Conservation (phyloP, 2,797 vertebrate genomes). For the Eulemur rubriventer region DNA sequence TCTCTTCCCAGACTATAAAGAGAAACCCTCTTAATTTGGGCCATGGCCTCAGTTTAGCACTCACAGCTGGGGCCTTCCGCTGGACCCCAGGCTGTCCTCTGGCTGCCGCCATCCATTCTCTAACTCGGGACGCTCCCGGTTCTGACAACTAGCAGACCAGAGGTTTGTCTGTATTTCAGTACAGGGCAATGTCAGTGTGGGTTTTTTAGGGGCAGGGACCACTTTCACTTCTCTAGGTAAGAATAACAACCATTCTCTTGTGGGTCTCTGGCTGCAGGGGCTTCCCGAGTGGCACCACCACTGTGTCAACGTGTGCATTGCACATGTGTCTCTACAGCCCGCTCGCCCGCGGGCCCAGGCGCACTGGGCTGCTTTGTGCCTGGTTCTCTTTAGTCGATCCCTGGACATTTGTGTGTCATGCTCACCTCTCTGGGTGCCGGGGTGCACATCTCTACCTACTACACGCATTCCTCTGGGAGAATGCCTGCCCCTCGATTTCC, state of each 20-base stretch:
- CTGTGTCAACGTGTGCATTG: neutral
- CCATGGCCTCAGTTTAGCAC: neutral
- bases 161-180: neutral
- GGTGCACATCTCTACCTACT: accelerated
- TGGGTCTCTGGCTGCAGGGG: neutral
- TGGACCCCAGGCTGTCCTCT: neutral
- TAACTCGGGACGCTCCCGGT: neutral
- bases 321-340: neutral
- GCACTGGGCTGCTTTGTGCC: neutral
- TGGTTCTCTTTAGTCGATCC: too few species aligned
- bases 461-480: neutral
- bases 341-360: neutral
- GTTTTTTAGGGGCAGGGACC: conserved; percentile 35
- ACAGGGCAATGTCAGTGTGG: neutral
- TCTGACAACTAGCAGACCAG: neutral
- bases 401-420: accelerated
- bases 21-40: neutral
- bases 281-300: neutral
- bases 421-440: accelerated
- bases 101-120: neutral
- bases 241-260: neutral
- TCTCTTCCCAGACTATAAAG: neutral
- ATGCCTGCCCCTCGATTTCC: neutral
- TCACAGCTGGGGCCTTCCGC: neutral
- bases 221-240: neutral